Base-by-base conservation (phyloP, 2,888 invertebrate genomes). In the Mimachlamys varia region DNA sequence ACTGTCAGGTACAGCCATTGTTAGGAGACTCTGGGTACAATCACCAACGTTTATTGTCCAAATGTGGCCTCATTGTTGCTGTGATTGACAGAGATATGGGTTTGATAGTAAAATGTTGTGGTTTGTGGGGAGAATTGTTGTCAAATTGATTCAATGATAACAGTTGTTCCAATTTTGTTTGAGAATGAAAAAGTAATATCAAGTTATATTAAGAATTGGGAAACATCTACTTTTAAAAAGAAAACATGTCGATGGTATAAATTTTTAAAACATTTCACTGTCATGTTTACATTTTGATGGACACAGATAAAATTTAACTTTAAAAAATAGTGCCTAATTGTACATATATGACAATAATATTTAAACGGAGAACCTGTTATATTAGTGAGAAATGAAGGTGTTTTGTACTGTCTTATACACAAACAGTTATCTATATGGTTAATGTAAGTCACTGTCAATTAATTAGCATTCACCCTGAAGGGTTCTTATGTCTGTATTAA, bases 1-100 rank as follows among this genome's bases (percentile, higher is more conserved):
- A 62, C n/a, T 62, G 76, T 76, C 76, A 76, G 76, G 76, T 33
- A 22, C 33, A 27, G 76, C 27, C 33, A 76, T 76, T 76, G 76
- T 76, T 76, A 76, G 33, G 27, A n/a, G 19, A 1, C 58, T 53
- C 53, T 62, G 17, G 22, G 1, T 62, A 62, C 62, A 62, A 27
- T 33, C 76, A 22, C 27, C 4, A 76, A 27, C 2, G 76, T 76
- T 76, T 76, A 76, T 76, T 76, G 76, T 76, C 76, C 27, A 76
- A 27, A 76, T 76, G 27, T 76, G 27, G 76, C 27, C 33, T 76
- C 76, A 76, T 76, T 76, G 76, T 76, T 33, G 27, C 27, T 76
- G 27, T 76, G 27, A 76, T 76, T 22, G 22, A 76, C 76, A 33
- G 2, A 76, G 76, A 76, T 76, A 33, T 22, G 76, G 76, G 76